Evolutionary conservation across 2,888 invertebrate species (phyloP).

Genomic region (Ischnura elegans): DNA sequence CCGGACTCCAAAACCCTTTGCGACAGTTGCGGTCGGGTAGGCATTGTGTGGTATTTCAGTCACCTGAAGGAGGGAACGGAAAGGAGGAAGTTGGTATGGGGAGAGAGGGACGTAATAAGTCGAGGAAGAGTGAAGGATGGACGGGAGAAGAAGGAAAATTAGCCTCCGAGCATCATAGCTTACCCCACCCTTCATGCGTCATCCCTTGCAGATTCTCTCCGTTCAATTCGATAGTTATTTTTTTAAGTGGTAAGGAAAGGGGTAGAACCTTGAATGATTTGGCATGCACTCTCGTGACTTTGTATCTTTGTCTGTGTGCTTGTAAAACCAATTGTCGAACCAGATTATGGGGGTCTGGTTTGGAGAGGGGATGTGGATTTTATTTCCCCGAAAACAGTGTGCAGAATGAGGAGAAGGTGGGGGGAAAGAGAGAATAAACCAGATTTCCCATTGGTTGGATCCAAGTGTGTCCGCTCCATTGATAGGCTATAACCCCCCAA

Average conservation of each 20-base stretch:
- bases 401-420: background rate
- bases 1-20: background rate
- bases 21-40: background rate
- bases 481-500: background rate
- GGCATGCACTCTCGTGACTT: background rate
- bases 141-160: background rate
- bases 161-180: background rate
- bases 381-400: background rate
- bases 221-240: background rate
- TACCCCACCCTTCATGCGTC: background rate
- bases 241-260: background rate
- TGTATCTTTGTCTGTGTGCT: background rate
- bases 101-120: background rate
- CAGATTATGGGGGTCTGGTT: background rate
- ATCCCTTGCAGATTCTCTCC: background rate
- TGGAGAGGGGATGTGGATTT: background rate
- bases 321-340: background rate
- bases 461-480: background rate
- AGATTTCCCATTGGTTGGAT: background rate
- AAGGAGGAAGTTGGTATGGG: background rate
- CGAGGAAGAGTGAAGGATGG: background rate
- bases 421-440: background rate
- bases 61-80: background rate
- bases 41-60: conserved; percentile 47
- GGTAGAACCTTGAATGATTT: background rate